phyloP scores from a whole-genome alignment of 2,113 vertebrate species.

The Brachionichthys hirsutus region DNA sequence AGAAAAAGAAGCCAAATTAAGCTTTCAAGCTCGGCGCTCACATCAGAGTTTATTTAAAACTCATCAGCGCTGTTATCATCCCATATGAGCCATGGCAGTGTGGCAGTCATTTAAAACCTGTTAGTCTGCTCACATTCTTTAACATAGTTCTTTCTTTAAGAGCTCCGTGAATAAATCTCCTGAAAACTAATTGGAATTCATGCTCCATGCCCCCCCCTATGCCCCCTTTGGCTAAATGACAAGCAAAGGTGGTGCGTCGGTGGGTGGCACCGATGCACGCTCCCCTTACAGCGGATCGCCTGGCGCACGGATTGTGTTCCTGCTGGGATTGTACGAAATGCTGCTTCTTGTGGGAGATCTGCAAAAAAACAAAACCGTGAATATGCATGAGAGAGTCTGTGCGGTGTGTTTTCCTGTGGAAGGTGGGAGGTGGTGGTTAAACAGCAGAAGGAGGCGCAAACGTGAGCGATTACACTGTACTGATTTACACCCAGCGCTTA shows the following conservation, averaged over 20 bases:
- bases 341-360: constrained; percentile 21
- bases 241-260: constrained; percentile 46
- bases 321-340: not conserved
- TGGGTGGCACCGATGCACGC: constrained; percentile 33
- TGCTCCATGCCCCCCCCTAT: constrained; percentile 39
- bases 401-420: not conserved
- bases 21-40: constrained; percentile 29
- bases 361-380: not conserved
- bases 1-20: constrained; percentile 35
- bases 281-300: constrained; percentile 24
- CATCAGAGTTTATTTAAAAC: constrained; percentile 28
- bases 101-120: constrained; percentile 51
- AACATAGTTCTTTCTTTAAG: constrained; percentile 53
- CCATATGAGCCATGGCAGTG: constrained; percentile 15
- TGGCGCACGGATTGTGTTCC: constrained; percentile 18
- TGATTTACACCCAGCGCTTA: not conserved
- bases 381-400: constrained; percentile 5
- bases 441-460: not conserved
- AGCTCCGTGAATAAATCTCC: constrained; percentile 64
- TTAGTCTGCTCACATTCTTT: constrained; percentile 57
- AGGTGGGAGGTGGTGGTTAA: not conserved
- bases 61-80: constrained; percentile 38
- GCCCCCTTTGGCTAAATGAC: constrained; percentile 59
- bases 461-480: not conserved
- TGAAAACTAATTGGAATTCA: constrained; percentile 70